These are phyloP conservation scores for Pelodytes ibericus DNA, from an alignment of 2,797 vertebrate genomes.

Conservation along the genomic window DNA sequence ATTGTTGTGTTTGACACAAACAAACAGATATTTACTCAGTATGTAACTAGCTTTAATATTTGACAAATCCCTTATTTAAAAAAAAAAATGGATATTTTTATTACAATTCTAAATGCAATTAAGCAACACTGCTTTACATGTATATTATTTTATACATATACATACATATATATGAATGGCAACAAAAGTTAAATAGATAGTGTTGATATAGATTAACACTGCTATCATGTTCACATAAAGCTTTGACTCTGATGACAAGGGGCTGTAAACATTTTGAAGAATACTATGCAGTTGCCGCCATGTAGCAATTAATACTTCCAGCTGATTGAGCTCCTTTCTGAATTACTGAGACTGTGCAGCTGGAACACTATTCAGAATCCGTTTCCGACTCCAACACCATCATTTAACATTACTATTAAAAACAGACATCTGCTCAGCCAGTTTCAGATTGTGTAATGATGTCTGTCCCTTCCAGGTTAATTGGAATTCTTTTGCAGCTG, in stretches of 20 bases:
- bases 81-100: too few relatives aligned
- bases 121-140: too few relatives aligned
- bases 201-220: too few relatives aligned
- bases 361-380: slow-evolving; percentile 43
- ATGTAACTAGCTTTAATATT: too few relatives aligned
- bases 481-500: background rate
- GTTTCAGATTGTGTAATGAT: slow-evolving; percentile 17
- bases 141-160: too few relatives aligned
- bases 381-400: slow-evolving; percentile 47
- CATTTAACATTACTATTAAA: slow-evolving; percentile 45
- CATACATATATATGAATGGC: too few relatives aligned
- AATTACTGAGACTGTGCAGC: slow-evolving; percentile 37
- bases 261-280: slow-evolving; percentile 23
- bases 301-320: slow-evolving; percentile 34
- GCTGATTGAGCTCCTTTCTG: slow-evolving; percentile 40
- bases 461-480: slow-evolving; percentile 11
- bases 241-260: too few relatives aligned
- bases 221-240: too few relatives aligned
- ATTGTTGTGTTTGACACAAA: background rate
- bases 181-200: too few relatives aligned
- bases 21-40: background rate
- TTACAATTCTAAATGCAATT: too few relatives aligned
- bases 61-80: background rate
- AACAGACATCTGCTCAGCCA: slow-evolving; percentile 41
- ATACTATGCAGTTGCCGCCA: slow-evolving; percentile 14